Conservation (phyloP, 1,140 invertebrate genomes). For the Philopotamus ludificatus region DNA sequence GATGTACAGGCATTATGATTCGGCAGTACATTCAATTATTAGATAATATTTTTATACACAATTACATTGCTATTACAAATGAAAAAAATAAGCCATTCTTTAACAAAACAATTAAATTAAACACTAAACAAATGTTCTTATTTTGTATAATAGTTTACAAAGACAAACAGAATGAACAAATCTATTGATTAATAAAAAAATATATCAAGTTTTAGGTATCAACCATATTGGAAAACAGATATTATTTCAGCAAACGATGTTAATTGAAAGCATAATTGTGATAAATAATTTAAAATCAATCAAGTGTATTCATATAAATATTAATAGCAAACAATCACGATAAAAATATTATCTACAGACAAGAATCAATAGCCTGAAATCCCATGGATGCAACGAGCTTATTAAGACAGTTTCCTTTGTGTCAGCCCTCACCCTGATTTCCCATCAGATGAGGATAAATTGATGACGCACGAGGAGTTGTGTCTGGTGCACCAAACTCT, state of each 20-base stretch:
- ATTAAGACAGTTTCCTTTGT: slow-evolving; percentile 13
- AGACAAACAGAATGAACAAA: no score
- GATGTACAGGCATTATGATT: slow-evolving; percentile 19
- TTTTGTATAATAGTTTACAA: no score
- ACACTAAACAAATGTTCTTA: no score
- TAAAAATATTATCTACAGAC: slow-evolving; percentile 17
- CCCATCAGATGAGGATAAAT: slow-evolving; percentile 26
- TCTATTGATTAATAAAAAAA: no score
- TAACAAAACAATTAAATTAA: no score
- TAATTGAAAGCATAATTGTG: background rate
- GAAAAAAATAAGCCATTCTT: no score
- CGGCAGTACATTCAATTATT: slow-evolving; percentile 1
- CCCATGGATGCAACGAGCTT: slow-evolving; percentile 35
- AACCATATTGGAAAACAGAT: no score
- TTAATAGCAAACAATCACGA: slow-evolving; percentile 8
- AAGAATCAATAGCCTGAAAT: slow-evolving; percentile 33
- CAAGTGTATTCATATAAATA: no score
- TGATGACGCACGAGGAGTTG: slow-evolving; percentile 6
- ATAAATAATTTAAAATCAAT: background rate
- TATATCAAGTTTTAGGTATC: no score
- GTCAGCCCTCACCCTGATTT: slow-evolving; percentile 37
- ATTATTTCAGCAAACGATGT: no score
- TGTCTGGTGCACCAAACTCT: slow-evolving; percentile 29
- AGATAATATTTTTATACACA: slow-evolving; percentile 7
- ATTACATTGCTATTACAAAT: no score